Base-by-base conservation (phyloP, 2,888 invertebrate species). In the Brenthis hecate region DNA sequence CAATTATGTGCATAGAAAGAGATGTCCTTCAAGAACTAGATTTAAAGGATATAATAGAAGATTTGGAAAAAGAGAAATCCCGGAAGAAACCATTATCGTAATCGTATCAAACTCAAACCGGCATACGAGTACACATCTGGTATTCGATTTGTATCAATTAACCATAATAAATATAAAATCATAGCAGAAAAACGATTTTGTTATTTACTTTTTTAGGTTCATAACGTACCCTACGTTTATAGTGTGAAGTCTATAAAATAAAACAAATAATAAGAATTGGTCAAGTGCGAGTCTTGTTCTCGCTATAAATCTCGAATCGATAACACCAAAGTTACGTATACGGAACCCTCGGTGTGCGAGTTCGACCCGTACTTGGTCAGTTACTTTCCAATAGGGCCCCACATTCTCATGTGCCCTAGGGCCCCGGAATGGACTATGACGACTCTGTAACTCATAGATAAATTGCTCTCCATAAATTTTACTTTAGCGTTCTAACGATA, bases 31-130 rank as follows among this genome's bases (percentile, higher is more conserved):
- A 66, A 47, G 51, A 67, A 65, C 65, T 62, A 62, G 55, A 71
- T 54, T 69, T 71, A 50, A 50, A 73, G 65, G 66, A 69, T 66
- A 56, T 71, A 63, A 66, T 69, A 65, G 62, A 71, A 67, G 67
- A 68, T 68, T 71, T 73, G 70, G 71, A 67, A 67, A 62, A 73
- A 69, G 62, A 69, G 62, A 69, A 73, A 69, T 71, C 69, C 53
- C 66, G 71, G 68, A 71, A 68, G 65, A 68, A 69, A 72, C 56
- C 62, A 23, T 62, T 54, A 72, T 65, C 64, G 16, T 43, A 57
- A 57, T 43, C 2, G 47, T 43, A 57, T 6, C 43, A 16, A 36
- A 43, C 43, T 56, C 14, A 57, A 36, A 57, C 36, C 36, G 36
- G 32, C 36, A 43, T 19, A 19, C 19, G 19, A 19, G 4, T 23